Percentiles rank a stretch among this genome's conserved stretches.
Evolutionary conservation across 2,113 vertebrate species (phyloP).

Genomic region (Cochlearius cochlearius): DNA sequence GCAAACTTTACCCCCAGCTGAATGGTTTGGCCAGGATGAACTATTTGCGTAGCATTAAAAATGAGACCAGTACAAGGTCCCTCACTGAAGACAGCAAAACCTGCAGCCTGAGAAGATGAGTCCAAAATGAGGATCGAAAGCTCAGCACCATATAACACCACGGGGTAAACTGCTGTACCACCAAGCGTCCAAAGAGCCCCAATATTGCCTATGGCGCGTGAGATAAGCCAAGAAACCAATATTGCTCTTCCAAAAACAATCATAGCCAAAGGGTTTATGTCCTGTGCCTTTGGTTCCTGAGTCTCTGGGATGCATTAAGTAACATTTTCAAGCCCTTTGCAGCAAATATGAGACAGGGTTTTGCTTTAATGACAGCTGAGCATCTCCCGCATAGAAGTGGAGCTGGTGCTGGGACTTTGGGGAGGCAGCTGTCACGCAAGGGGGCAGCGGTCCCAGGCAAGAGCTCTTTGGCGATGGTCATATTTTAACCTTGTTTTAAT

Average conservation of each 20-base stretch:
- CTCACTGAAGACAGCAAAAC: background rate
- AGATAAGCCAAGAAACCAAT: background rate
- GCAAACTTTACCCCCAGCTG: background rate
- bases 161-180: background rate
- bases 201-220: fast-evolving
- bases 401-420: background rate
- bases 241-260: background rate
- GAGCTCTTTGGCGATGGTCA: background rate
- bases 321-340: background rate
- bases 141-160: background rate
- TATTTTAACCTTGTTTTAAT: background rate
- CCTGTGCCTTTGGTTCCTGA: background rate
- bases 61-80: fast-evolving
- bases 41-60: background rate
- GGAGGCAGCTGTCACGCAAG: fast-evolving
- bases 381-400: background rate
- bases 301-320: background rate
- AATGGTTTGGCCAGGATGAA: background rate
- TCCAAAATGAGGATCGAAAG: background rate
- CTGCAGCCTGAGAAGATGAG: background rate
- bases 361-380: background rate
- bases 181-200: background rate
- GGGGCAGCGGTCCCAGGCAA: background rate
- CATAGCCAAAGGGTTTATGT: background rate
- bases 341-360: background rate